Base-by-base conservation (phyloP, 35 echinoderm and acorn worm genomes). In the Patiria miniata region DNA sequence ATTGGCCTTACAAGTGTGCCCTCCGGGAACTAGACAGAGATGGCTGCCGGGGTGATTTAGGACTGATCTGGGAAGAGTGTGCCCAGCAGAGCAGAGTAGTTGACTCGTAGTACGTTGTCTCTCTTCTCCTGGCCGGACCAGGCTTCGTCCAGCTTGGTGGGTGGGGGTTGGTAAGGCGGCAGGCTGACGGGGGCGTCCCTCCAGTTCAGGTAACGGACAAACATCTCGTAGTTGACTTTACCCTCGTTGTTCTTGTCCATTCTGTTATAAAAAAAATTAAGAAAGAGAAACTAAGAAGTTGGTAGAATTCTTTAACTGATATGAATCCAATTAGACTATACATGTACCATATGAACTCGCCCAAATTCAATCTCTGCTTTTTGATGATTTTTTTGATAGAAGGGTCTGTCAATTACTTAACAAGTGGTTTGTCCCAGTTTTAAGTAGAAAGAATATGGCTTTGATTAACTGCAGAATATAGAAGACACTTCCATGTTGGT, bases 241-340 rank as follows among this genome's bases (percentile, higher is more conserved):
- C 96, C 96, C 51, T 89, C 89, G 79, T 89, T 92, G 68, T 98
- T 98, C 78, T 81, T 94, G 39, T 98, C 89, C 84, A 98, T 91
- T 90, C 96, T 97, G 88, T 39, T 50, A 79, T 18, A 39, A 33
- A 55, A 44, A 82, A 85, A 89, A 39, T n/a, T n/a, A n/a, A n/a
- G n/a, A n/a, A n/a, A n/a, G n/a, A 51, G 19, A 1, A 81, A 39
- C 10, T 9, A 60, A 55, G 22, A 55, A 26, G 52, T 21, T 18
- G 15, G 44, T 36, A n/a, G 29, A 37, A 32, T 16, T 39, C 8
- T 18, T 23, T 9, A 9, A 33, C 73, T 14, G 10, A 77, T 77
- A 29, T 29, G 17, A 14, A 82, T 1, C 18, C 17, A 82, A 14
- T 19, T 15, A 15, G 5, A 15, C 6, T 5, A 21, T 40, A 82